phyloP scores from a whole-genome alignment of 1,140 invertebrate genomes.

The Cryptotermes secundus region DNA sequence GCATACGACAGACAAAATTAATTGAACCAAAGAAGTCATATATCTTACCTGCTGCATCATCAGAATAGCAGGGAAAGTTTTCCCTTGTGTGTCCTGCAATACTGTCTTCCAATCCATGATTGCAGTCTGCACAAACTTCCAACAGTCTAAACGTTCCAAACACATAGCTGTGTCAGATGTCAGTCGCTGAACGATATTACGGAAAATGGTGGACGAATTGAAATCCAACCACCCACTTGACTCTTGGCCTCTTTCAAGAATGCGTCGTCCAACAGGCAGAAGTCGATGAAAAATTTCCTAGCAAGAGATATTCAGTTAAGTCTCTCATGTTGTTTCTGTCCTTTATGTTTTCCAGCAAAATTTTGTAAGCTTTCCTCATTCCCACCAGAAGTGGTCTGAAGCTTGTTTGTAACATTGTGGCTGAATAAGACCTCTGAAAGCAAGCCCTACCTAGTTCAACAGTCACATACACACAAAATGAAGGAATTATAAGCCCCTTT shows the following conservation, averaged over 20 bases:
- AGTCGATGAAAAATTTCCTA: slow-evolving; percentile 16
- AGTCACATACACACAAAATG: too few species aligned
- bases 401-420: too few species aligned
- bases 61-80: slow-evolving; percentile 21
- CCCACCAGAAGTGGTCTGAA: too few species aligned
- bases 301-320: not conserved
- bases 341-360: too few species aligned
- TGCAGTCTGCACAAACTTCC: slow-evolving; percentile 15
- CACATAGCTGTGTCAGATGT: not conserved
- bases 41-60: slow-evolving; percentile 25
- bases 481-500: too few species aligned
- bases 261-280: not conserved
- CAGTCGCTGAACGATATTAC: slow-evolving; percentile 20
- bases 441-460: too few species aligned
- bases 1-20: too few species aligned
- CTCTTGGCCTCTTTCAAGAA: not conserved
- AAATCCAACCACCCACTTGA: not conserved
- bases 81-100: not conserved
- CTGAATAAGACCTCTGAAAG: too few species aligned
- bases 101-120: not conserved
- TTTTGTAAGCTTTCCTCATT: too few species aligned
- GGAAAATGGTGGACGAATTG: slow-evolving; percentile 6
- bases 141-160: not conserved
- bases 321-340: too few species aligned
- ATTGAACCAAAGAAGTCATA: too few species aligned